Percentiles rank a stretch among this genome's conserved stretches.
phyloP scores from a whole-genome alignment of 1,140 invertebrate genomes.

The Holotrichia oblita region DNA sequence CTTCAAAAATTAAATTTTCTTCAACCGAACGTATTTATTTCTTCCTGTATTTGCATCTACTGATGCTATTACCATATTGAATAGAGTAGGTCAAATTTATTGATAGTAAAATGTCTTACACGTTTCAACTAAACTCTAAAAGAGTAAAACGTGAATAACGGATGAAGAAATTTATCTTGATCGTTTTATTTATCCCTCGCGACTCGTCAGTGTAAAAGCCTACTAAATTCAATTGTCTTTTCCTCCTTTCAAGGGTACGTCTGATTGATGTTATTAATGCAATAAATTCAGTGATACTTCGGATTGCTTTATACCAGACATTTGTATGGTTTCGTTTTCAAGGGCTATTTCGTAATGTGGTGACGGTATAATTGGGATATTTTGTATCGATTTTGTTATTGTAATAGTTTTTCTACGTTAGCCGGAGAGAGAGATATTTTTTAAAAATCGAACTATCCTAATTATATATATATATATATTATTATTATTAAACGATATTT shows the following conservation, averaged over 20 bases:
- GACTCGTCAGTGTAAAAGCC: slow-evolving; percentile 6
- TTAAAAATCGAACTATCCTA: no score
- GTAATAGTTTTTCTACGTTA: no score
- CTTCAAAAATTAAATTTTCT: no score
- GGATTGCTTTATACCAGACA: background rate
- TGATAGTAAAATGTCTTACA: no score
- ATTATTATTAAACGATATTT: no score
- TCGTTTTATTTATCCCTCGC: slow-evolving; percentile 5
- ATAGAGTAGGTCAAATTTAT: no score
- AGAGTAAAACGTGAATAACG: background rate
- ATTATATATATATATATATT: no score
- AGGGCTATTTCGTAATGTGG: background rate
- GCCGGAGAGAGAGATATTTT: no score
- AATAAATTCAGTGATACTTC: slow-evolving; percentile 13
- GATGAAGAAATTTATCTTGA: background rate
- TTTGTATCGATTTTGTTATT: no score
- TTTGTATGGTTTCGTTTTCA: background rate
- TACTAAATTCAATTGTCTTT: slow-evolving; percentile 11
- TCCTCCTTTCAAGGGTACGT: background rate
- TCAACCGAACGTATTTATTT: no score
- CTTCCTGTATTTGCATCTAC: no score
- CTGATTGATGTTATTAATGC: slow-evolving; percentile 27
- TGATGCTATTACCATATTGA: no score
- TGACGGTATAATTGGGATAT: background rate
- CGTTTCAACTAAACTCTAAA: background rate